A percentile compares a stretch with the other conserved stretches of the same genome.
These are phyloP conservation scores for Apis dorsata DNA, from an alignment of 1,140 invertebrate genomes.

Conservation along the genomic window DNA sequence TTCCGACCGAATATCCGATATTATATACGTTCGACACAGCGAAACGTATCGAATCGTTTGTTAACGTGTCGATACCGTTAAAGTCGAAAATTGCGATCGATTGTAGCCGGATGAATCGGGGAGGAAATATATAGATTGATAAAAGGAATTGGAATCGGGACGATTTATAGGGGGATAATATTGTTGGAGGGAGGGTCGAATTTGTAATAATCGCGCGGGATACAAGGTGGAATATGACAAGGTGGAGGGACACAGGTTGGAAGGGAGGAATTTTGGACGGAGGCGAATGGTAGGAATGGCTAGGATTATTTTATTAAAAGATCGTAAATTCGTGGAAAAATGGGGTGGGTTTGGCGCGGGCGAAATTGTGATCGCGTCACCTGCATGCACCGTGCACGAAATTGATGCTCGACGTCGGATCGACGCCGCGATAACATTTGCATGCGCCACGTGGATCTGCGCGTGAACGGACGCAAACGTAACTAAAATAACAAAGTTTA, in stretches of 20 bases:
- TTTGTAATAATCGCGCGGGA: background rate
- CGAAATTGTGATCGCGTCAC: constrained; percentile 32
- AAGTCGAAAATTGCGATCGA: background rate
- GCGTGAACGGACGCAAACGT: constrained; percentile 54
- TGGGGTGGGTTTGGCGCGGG: background rate
- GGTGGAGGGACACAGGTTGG: background rate
- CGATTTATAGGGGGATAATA: background rate
- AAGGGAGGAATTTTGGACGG: background rate
- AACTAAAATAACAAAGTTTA: constrained; percentile 62
- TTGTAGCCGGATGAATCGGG: background rate
- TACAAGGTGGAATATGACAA: background rate
- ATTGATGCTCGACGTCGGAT: constrained; percentile 59
- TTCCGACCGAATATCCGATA: too few relatives aligned
- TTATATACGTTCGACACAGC: too few relatives aligned
- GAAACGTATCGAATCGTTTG: background rate
- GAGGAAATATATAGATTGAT: background rate
- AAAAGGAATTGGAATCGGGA: background rate
- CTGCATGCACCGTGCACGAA: constrained; percentile 44
- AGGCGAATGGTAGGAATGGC: background rate
- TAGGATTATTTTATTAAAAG: constrained; percentile 26
- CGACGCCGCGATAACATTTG: constrained; percentile 61
- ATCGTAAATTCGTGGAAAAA: constrained; percentile 31
- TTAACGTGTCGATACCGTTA: constrained; percentile 13
- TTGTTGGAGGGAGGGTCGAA: too few relatives aligned
- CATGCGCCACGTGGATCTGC: constrained; percentile 55